Percentiles rank a stretch among this genome's conserved stretches.
phyloP scores from a whole-genome alignment of 2,888 invertebrate species.

The Catocala fraxini region DNA sequence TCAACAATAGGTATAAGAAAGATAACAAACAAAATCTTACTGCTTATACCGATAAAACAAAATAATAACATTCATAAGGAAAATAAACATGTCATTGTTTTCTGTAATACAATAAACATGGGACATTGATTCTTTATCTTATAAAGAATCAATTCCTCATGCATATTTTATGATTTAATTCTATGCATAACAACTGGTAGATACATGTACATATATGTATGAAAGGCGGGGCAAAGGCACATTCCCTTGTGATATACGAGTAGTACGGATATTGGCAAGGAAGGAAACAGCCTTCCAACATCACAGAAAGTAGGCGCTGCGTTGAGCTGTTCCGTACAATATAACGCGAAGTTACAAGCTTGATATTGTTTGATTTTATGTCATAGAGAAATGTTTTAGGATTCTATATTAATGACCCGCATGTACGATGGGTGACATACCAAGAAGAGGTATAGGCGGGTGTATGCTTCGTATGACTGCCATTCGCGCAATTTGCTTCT shows the following conservation, averaged over 20 bases:
- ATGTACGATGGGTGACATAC: too few relatives aligned
- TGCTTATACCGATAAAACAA: too few relatives aligned
- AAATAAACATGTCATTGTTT: neutral
- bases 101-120: slow-evolving; percentile 3
- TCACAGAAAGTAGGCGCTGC: slow-evolving; percentile 46
- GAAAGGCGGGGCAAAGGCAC: slow-evolving; percentile 25
- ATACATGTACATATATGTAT: neutral
- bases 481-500: too few relatives aligned
- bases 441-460: too few relatives aligned
- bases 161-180: neutral
- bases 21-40: neutral
- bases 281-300: slow-evolving; percentile 51
- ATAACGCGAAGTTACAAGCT: neutral
- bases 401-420: too few relatives aligned
- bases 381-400: neutral
- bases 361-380: neutral
- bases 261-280: slow-evolving; percentile 48
- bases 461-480: too few relatives aligned
- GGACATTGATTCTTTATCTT: neutral
- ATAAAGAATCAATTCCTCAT: neutral
- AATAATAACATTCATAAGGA: too few relatives aligned
- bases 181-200: neutral
- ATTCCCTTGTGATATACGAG: slow-evolving; percentile 14
- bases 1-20: neutral
- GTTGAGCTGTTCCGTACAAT: slow-evolving; percentile 20